A percentile compares a stretch with the other conserved stretches of the same genome.
Conservation (phyloP, 2,888 invertebrate genomes). For the Lasioglossum vierecki region DNA sequence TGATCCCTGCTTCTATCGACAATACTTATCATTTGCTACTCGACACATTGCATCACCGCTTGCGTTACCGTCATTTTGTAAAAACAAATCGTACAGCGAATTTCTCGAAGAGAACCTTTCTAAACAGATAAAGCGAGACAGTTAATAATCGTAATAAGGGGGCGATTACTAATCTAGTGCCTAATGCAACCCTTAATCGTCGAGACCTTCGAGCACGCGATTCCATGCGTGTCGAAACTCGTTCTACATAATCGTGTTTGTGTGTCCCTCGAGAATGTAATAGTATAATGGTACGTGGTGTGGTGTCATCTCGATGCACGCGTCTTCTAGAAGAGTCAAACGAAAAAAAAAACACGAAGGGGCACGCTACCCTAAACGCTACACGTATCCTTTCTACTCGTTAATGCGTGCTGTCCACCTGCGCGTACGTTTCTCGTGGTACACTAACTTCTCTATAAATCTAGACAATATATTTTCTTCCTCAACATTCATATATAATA, state of each 20-base stretch:
- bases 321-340: slow-evolving; percentile 48
- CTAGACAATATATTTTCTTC: slow-evolving; percentile 78
- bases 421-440: slow-evolving; percentile 65
- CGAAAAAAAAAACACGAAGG: slow-evolving; percentile 35
- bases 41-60: background rate
- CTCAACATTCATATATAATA: slow-evolving; percentile 79
- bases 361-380: slow-evolving; percentile 58
- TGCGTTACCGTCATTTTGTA: background rate
- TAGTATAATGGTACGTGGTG: background rate
- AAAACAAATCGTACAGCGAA: background rate
- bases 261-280: slow-evolving; percentile 8
- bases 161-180: slow-evolving; percentile 31
- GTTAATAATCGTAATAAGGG: slow-evolving; percentile 47
- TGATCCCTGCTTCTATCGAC: background rate
- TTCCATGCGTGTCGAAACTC: background rate
- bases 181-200: slow-evolving; percentile 5
- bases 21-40: too few species aligned
- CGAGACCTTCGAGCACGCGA: slow-evolving; percentile 2
- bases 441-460: slow-evolving; percentile 75
- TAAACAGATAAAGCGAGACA: slow-evolving; percentile 45
- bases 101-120: background rate
- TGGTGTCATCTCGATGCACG: slow-evolving; percentile 38
- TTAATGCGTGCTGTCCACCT: slow-evolving; percentile 29
- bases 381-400: slow-evolving; percentile 56
- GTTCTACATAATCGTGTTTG: background rate